Evolutionary conservation across 2,888 invertebrate genomes (phyloP).

Genomic region (Drosophila anomalipes): DNA sequence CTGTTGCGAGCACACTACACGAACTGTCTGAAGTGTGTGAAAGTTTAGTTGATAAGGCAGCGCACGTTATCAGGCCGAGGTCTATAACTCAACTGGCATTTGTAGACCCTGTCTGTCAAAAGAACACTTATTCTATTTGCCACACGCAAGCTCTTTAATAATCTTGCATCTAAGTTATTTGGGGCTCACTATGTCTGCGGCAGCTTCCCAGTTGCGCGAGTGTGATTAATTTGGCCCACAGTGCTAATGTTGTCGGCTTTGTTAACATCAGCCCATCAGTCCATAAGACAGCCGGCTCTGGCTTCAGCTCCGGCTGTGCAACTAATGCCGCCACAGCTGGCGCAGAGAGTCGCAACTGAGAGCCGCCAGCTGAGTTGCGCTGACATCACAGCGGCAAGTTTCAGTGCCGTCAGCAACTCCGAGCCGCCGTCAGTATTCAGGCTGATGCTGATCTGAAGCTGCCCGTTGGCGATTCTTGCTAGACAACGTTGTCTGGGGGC

Average conservation of each 20-base stretch:
- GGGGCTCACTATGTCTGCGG: background rate
- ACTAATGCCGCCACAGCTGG: conserved; percentile 29
- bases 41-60: conserved; percentile 11
- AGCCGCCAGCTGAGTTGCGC: conserved; percentile 6
- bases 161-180: conserved; percentile 23
- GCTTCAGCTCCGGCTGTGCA: conserved; percentile 4
- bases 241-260: conserved; percentile 62
- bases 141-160: conserved; percentile 12
- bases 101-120: conserved; percentile 1
- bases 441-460: conserved; percentile 30
- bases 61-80: conserved; percentile 4
- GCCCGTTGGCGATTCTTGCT: conserved; percentile 53
- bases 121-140: conserved; percentile 6
- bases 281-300: conserved; percentile 28
- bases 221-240: conserved; percentile 18
- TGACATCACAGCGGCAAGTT: conserved; percentile 50
- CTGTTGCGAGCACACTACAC: conserved; percentile 26
- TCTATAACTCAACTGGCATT: conserved; percentile 3
- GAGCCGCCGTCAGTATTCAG: conserved; percentile 11
- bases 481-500: conserved; percentile 49
- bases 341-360: conserved; percentile 28
- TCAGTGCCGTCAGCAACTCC: conserved; percentile 5
- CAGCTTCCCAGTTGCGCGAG: background rate
- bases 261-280: conserved; percentile 61
- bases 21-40: conserved; percentile 9